Base-by-base conservation (phyloP, 2,797 vertebrate species). In the Takifugu rubripes region DNA sequence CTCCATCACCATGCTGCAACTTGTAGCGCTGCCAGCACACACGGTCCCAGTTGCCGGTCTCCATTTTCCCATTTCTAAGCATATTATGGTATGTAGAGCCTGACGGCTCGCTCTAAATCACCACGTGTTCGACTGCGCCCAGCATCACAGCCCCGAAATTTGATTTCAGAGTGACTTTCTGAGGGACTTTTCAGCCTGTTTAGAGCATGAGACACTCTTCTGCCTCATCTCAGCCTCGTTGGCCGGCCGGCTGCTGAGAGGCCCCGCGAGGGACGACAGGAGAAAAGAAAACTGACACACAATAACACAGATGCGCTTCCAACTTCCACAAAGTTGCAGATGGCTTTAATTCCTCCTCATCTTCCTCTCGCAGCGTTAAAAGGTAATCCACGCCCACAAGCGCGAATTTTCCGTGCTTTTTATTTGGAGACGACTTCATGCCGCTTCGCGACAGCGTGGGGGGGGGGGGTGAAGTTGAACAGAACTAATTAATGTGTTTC, bases 261-360 rank as follows among this genome's bases (percentile, higher is more conserved):
- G 88, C 87, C 88, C 89, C 71, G 52, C 75, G 81, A 87, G 86
- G 81, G 78, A 84, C 82, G 80, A 85, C 80, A 84, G 86, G 87
- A 82, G 84, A 82, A 88, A 89, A 83, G 79, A 87, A 84, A 90
- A 86, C 83, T 82, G 79, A 55, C 75, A 58, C 63, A 56, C 55
- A 48, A 56, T 40, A 54, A 52, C 49, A 56, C 56, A 74, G 58
- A 62, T 65, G 64, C 68, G 68, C 60, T 61, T 84, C 77, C 78
- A 81, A 78, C 74, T 84, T 81, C 75, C 81, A 77, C 88, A 84
- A 77, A 82, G 78, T 87, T 84, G 75, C 83, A 89, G 83, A 87
- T 87, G 79, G 79, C 82, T 85, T 82, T 79, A 77, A 87, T 86
- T 85, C 58, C 61, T 77, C 62, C 78, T 70, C 75, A 79, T 83